Evolutionary conservation across 2,888 invertebrate species (phyloP), one percentile per base, ranked within the genome.

Genomic region (Torymus tubicola): DNA sequence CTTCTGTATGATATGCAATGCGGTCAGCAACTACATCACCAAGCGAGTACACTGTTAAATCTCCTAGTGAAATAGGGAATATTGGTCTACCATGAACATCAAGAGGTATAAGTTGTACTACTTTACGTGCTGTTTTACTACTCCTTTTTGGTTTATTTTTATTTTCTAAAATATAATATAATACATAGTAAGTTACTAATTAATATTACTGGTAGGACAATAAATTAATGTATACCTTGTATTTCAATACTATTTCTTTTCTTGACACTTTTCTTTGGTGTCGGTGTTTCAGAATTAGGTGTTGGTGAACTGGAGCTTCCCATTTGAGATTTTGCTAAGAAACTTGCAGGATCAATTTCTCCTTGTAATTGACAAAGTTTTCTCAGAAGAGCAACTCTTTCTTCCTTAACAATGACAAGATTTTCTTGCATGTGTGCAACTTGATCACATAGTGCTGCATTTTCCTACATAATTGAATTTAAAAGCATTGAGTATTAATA

Each of bases 391-490:
- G 95, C 96, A 84, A 96, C 93, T 82, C 97, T 93, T 90, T 98
- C 97, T 88, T 97, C 96, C 87, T 96, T 96, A 0, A 95, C 94
- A 73, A 95, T 93, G 42, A 95, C 91, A 69, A 96, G 94, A 89
- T 96, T 96, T 86, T 96, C 95, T 91, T 98, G 97, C 83, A 96
- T 94, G 90, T 95, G 94, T 0, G 96, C 94, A 16, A 97, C 95
- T 92, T 97, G 96, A 92, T 98, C 98, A 90, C 97, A 97, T 2
- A 97, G 90, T 5, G 96, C 95, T 73, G 96, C 95, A 92, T 96
- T 96, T 92, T 96, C 96, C 96, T 96, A 86, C 2, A 87, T 84
- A 78, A 68, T 31, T 11, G 82, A 77, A 55, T 60, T 70, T 31
- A 5, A 60, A 60, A 5, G 8, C 31, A 31, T 31, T 31, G 4